Evolutionary conservation across 2,888 invertebrate species (phyloP).

Genomic region (Mechanitis mazaeus): DNA sequence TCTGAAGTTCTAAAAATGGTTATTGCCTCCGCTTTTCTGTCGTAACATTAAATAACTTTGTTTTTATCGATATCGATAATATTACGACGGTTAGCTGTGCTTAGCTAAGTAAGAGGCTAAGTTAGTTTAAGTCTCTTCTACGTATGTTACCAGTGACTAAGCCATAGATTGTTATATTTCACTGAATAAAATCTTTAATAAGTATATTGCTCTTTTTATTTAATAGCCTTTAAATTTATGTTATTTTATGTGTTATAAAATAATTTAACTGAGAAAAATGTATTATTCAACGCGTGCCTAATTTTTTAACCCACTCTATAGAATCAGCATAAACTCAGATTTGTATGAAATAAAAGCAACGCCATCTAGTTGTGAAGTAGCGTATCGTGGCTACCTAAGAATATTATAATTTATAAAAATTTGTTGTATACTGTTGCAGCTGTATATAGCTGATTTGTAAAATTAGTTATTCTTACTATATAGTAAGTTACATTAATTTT

Average conservation of each 20-base stretch:
- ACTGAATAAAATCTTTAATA: constrained; percentile 62
- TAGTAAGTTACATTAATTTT: too few species aligned
- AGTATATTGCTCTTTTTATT: constrained; percentile 38
- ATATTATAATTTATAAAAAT: too few species aligned
- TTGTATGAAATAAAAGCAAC: too few species aligned
- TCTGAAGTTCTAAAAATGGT: constrained; percentile 13
- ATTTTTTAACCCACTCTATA: too few species aligned
- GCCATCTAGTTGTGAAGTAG: too few species aligned
- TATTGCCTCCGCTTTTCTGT: constrained; percentile 4
- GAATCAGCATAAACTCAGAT: too few species aligned
- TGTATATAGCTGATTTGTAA: too few species aligned
- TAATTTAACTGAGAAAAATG: too few species aligned
- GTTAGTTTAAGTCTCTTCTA: constrained; percentile 43
- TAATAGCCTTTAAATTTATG: constrained; percentile 20
- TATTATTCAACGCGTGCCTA: too few species aligned
- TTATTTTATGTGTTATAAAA: neutral
- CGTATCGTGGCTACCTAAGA: too few species aligned
- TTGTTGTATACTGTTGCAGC: too few species aligned
- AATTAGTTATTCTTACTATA: too few species aligned
- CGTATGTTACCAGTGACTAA: constrained; percentile 73
- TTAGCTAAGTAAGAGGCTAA: constrained; percentile 54
- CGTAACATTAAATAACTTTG: constrained; percentile 14
- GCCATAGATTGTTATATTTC: constrained; percentile 73
- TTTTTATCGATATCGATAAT: constrained; percentile 12
- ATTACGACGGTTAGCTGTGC: neutral